Evolutionary conservation across 1,140 invertebrate species (phyloP), one percentile per base, ranked within the genome.

Genomic region (Anagrus nilaparvatae): DNA sequence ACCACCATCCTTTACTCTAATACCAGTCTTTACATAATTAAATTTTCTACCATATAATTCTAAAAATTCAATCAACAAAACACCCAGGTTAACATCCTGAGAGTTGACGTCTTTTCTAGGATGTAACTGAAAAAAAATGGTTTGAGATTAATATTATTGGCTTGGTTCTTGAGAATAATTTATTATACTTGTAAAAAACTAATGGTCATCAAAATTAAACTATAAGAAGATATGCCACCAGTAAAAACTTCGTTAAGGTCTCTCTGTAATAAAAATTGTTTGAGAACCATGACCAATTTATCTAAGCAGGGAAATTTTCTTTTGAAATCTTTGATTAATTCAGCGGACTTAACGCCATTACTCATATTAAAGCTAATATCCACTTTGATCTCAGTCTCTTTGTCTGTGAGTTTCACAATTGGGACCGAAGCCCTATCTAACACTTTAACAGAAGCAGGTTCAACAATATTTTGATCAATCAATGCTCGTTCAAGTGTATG

Each of bases 211-310:
- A 99, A 79, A 64, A 98, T 97, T 49, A 99, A 79, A 61, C 92
- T 93, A 69, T 99, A 99, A 27, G 94, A 98, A 49, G 92, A 94
- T 55, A 99, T 96, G 61, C 96, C 96, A 51, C 96, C 94, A 36
- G 92, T 97, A 71, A 96, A 99, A 33, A 98, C 95, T 79, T 98
- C 94, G 71, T 98, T 98, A 53, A 99, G 77, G 74, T 97, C 91
- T 65, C 94, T 78, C 70, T 97, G 88, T 35, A 96, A 73, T 40
- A 98, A 78, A 73, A 97, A 98, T 71, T 97, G 93, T 71, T 99
- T 99, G 47, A 99, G 74, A 37, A 97, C 92, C 68, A 97, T 82
- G 47, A 97, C 92, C 53, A 98, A 74, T 59, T 94, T 95, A 18
- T 86, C 81, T 46, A 98, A 72, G 40, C 84, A 81, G 17, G 91